Evolutionary conservation across 2,797 vertebrate species (phyloP), one percentile per base, ranked within the genome.

Genomic region (Sparus aurata): DNA sequence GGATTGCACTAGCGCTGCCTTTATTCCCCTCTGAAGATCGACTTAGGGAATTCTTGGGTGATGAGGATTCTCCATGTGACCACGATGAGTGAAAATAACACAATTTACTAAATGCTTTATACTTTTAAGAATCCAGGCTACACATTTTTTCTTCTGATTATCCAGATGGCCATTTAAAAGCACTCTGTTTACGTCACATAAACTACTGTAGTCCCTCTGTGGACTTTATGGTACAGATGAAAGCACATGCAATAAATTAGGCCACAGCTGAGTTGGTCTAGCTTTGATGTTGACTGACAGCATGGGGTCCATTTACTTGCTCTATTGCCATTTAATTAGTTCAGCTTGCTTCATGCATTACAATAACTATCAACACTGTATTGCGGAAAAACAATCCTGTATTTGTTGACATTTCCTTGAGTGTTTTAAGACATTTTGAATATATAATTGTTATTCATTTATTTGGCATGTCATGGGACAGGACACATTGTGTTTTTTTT

Each of bases 1-100:
- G 46, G 59, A 50, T 77, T 27, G 67, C 55, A 45, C 1, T 20
- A 12, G 50, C 70, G 60, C 73, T 73, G 73, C 66, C 46, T 62
- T 84, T 45, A 59, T 73, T 63, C 22, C 16, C 30, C 57, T 85
- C 45, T 65, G 65, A 89, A 72, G 50, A 76, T 71, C 43, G 47
- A 83, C n/a, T 61, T 34, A 20, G 25, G 49, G 43, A 73, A 59
- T 67, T 78, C n/a, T 77, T 23, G 8, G 68, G 58, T 72, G 59
- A 58, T 73, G 34, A 52, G 41, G 57, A 78, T 73, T 68, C 34
- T 52, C 45, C 11, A 7, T 38, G 45, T 73, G 65, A 64, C n/a
- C 8, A 25, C 59, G 22, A 72, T 46, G 34, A 72, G 38, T 25
- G 54, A 73, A 55, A 12, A 25, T 55, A 70, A 9, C 45, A 57